These are phyloP conservation scores for Sturnira hondurensis DNA, from an alignment of 2,113 vertebrate genomes.

Conservation along the genomic window DNA sequence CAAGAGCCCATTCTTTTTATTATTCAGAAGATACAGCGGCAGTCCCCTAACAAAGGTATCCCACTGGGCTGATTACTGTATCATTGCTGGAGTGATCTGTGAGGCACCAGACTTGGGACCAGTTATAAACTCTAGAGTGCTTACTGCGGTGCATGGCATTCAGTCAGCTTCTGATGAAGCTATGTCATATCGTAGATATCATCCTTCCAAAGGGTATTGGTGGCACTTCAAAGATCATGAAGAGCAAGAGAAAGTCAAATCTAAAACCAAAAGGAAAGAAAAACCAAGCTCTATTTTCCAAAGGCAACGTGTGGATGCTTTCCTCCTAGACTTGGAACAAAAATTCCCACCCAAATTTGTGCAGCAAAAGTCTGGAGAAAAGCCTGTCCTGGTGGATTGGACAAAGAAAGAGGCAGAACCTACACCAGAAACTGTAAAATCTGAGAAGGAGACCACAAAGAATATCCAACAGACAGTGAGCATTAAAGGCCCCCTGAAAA, in stretches of 20 bases:
- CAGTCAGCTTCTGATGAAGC: slow-evolving; percentile 99
- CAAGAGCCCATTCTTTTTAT: slow-evolving; percentile 99
- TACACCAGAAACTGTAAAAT: slow-evolving; percentile 88
- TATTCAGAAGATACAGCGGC: slow-evolving; percentile 96
- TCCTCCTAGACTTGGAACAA: slow-evolving; percentile 93
- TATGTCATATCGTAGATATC: slow-evolving; percentile 97
- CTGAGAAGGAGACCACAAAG: slow-evolving; percentile 93
- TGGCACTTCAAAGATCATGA: slow-evolving; percentile 99
- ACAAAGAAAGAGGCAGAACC: slow-evolving; percentile 95
- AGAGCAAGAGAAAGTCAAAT: slow-evolving; percentile 94
- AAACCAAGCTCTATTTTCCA: slow-evolving; percentile 98
- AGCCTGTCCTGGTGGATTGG: slow-evolving; percentile 95
- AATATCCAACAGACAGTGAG: slow-evolving; percentile 85
- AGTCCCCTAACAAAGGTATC: slow-evolving; percentile 92
- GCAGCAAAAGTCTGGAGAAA: slow-evolving; percentile 96
- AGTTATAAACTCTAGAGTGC: slow-evolving; percentile 96
- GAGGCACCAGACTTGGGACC: slow-evolving; percentile 97
- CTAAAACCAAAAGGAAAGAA: slow-evolving; percentile 97
- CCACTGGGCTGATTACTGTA: slow-evolving; percentile 95
- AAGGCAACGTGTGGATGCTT: slow-evolving; percentile 94
- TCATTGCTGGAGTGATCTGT: slow-evolving; percentile 98
- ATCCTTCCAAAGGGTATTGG: slow-evolving; percentile 99
- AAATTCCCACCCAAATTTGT: slow-evolving; percentile 96
- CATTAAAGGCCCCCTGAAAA: slow-evolving; percentile 95
- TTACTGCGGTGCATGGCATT: slow-evolving; percentile 96